A percentile compares a stretch with the other conserved stretches of the same genome.
Evolutionary conservation across 2,888 invertebrate genomes (phyloP).

Genomic region (Muschampia plurimacula): DNA sequence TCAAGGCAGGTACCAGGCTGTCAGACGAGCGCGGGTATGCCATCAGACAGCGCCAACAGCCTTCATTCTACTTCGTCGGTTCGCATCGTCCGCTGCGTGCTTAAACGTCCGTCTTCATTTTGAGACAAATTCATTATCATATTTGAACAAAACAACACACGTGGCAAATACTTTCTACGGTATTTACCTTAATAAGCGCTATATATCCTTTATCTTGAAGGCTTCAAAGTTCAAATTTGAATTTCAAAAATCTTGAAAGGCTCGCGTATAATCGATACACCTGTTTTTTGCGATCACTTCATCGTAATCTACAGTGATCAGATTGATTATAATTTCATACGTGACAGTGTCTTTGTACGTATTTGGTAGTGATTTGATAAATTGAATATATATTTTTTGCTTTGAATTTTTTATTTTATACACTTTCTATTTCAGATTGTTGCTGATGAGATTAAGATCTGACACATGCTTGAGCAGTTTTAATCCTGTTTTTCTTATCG

Average conservation of each 20-base stretch:
- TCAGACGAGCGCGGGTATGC: constrained; percentile 6
- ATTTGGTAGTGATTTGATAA: constrained; percentile 21
- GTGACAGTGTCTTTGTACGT: constrained; percentile 26
- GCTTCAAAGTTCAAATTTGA: constrained; percentile 9
- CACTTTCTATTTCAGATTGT: constrained; percentile 20
- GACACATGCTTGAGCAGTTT: constrained; percentile 2
- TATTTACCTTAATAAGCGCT: background rate
- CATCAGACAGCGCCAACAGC: constrained; percentile 17
- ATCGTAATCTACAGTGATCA: constrained; percentile 18
- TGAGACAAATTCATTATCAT: constrained; percentile 36
- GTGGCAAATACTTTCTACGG: constrained; percentile 28
- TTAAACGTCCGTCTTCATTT: constrained; percentile 29
- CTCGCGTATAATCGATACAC: constrained; percentile 8
- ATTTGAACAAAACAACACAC: constrained; percentile 34
- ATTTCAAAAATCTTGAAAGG: background rate
- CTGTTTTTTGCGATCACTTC: constrained; percentile 23
- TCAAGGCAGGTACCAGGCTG: constrained; percentile 9
- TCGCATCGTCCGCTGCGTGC: constrained; percentile 11
- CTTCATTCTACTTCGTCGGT: constrained; percentile 23
- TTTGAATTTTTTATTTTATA: constrained; percentile 10
- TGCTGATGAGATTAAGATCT: constrained; percentile 4
- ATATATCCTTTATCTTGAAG: background rate
- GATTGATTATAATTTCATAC: constrained; percentile 17
- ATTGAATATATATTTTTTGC: constrained; percentile 14
- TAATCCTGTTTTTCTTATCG: constrained; percentile 10